Percentiles rank a stretch among this genome's conserved stretches.
Conservation (phyloP, 2,797 vertebrate genomes). For the Myotis findleyi region DNA sequence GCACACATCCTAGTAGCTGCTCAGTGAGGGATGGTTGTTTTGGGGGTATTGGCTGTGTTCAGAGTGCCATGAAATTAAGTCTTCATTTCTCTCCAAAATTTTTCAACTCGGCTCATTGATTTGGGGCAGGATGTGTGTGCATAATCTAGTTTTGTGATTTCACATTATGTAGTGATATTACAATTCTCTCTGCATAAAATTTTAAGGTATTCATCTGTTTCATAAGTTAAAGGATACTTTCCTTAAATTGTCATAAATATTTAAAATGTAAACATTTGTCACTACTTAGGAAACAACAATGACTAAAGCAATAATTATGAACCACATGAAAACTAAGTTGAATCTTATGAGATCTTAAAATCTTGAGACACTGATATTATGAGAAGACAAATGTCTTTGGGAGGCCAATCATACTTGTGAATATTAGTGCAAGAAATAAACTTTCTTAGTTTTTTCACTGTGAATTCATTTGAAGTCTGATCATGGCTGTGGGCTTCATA, state of each 20-base stretch:
- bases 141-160: conserved; percentile 41
- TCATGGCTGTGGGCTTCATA: background rate
- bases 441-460: conserved; percentile 42
- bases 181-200: background rate
- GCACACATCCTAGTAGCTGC: background rate
- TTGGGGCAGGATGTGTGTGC: background rate
- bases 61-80: background rate
- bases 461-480: conserved; percentile 33
- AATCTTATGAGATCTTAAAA: conserved; percentile 52
- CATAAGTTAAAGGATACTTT: conserved; percentile 41
- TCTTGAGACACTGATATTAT: background rate
- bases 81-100: conserved; percentile 49
- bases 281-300: conserved; percentile 22
- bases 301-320: conserved; percentile 34
- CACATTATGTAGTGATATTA: background rate
- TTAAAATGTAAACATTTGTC: conserved; percentile 37
- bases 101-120: conserved; percentile 1
- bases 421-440: conserved; percentile 42
- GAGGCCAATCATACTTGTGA: conserved; percentile 10
- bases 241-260: conserved; percentile 17
- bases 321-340: conserved; percentile 53
- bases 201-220: conserved; percentile 58
- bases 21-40: background rate
- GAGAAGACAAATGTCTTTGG: conserved; percentile 38
- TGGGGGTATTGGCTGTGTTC: background rate